Conservation (phyloP, 2,797 vertebrate genomes). For the Rhynchotus rufescens region DNA sequence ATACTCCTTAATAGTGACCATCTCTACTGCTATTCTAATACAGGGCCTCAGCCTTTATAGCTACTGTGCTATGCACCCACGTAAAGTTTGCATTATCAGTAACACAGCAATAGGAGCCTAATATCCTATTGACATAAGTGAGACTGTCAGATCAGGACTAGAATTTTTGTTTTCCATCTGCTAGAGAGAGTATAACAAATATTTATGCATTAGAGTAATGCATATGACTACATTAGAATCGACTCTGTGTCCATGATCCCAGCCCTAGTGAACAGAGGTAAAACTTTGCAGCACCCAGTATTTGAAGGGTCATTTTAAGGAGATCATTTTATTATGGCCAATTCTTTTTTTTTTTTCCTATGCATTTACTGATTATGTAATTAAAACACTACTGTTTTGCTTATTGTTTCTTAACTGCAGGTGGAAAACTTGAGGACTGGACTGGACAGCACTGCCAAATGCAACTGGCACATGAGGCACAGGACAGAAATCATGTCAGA, state of each 20-base stretch:
- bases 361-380: conserved; percentile 15
- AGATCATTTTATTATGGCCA: not conserved
- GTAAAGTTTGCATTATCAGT: not conserved
- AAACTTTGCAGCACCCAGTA: not conserved
- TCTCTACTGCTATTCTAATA: not conserved
- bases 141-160: not conserved
- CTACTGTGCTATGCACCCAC: accelerated
- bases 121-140: not conserved
- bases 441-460: not conserved
- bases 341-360: not conserved
- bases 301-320: not conserved
- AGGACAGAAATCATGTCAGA: not conserved
- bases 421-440: not conserved
- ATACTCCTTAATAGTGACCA: not conserved
- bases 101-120: not conserved
- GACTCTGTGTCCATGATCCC: not conserved
- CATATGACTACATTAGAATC: not conserved
- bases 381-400: not conserved
- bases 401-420: not conserved
- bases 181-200: not conserved
- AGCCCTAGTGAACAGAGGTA: not conserved
- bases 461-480: not conserved
- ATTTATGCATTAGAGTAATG: not conserved
- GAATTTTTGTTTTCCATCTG: not conserved
- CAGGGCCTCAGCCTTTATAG: not conserved